Evolutionary conservation across 2,888 invertebrate genomes (phyloP).

Genomic region (Elysia crispata): DNA sequence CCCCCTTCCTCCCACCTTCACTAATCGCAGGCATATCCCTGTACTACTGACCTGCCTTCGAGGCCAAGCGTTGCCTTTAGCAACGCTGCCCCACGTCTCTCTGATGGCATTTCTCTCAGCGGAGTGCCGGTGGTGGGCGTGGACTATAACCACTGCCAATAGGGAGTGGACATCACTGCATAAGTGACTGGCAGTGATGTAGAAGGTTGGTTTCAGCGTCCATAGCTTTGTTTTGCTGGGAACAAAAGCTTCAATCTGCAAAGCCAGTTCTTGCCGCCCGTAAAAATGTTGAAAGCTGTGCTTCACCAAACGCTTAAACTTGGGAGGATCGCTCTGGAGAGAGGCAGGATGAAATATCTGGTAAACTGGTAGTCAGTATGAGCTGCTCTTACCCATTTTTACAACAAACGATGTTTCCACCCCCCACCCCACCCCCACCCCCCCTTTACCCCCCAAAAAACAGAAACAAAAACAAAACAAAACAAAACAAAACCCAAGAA

Average conservation of each 20-base stretch:
- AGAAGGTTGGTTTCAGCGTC: conserved; percentile 35
- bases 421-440: too few relatives aligned
- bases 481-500: too few relatives aligned
- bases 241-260: conserved; percentile 38
- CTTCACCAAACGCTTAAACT: conserved; percentile 32
- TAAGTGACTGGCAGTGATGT: conserved; percentile 29
- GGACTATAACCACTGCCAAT: conserved; percentile 57
- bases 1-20: too few relatives aligned
- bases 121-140: conserved; percentile 53
- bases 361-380: too few relatives aligned
- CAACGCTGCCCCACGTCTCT: conserved; percentile 57
- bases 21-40: too few relatives aligned
- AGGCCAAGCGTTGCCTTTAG: conserved; percentile 57
- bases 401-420: too few relatives aligned
- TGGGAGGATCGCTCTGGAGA: conserved; percentile 17
- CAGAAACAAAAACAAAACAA: too few relatives aligned
- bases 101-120: conserved; percentile 57
- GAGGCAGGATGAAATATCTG: too few relatives aligned
- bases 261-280: conserved; percentile 34
- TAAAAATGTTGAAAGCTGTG: conserved; percentile 45
- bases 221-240: conserved; percentile 38
- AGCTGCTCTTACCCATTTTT: too few relatives aligned
- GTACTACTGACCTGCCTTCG: conserved; percentile 22
- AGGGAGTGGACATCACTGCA: conserved; percentile 31
- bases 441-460: too few relatives aligned